Evolutionary conservation across 2,113 vertebrate species (phyloP).

Genomic region (Tachuris rubrigastra): DNA sequence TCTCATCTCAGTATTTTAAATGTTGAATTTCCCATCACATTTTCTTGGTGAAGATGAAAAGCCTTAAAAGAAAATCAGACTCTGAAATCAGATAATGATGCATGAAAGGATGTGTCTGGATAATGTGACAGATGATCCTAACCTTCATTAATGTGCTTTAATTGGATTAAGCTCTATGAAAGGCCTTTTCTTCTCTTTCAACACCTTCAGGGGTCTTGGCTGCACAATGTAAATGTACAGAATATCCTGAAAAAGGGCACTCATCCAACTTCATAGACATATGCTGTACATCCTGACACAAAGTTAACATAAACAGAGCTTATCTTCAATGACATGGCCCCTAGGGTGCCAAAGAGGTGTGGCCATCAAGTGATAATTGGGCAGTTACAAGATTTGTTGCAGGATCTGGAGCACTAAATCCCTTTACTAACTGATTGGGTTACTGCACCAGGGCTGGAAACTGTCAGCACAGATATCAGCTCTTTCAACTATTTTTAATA

Average conservation of each 20-base stretch:
- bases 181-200: slow-evolving; percentile 52
- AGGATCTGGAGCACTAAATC: slow-evolving; percentile 16
- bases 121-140: slow-evolving; percentile 65
- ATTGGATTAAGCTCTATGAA: slow-evolving; percentile 63
- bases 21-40: slow-evolving; percentile 13
- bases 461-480: not conserved
- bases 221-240: slow-evolving; percentile 12
- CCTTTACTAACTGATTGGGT: not conserved
- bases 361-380: slow-evolving; percentile 49
- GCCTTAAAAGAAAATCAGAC: slow-evolving; percentile 19
- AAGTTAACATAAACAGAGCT: slow-evolving; percentile 34
- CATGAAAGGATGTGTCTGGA: slow-evolving; percentile 48
- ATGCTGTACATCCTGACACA: slow-evolving; percentile 46
- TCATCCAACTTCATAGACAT: slow-evolving; percentile 20
- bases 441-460: not conserved
- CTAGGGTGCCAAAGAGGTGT: not conserved
- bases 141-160: slow-evolving; percentile 63
- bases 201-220: slow-evolving; percentile 45
- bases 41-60: slow-evolving; percentile 34
- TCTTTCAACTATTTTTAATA: slow-evolving; percentile 38
- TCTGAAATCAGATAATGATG: slow-evolving; percentile 51
- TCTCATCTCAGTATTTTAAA: not conserved
- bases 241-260: slow-evolving; percentile 47
- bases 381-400: slow-evolving; percentile 38
- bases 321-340: slow-evolving; percentile 44